Conservation (phyloP, 2,888 invertebrate genomes). For the Acronicta psi region DNA sequence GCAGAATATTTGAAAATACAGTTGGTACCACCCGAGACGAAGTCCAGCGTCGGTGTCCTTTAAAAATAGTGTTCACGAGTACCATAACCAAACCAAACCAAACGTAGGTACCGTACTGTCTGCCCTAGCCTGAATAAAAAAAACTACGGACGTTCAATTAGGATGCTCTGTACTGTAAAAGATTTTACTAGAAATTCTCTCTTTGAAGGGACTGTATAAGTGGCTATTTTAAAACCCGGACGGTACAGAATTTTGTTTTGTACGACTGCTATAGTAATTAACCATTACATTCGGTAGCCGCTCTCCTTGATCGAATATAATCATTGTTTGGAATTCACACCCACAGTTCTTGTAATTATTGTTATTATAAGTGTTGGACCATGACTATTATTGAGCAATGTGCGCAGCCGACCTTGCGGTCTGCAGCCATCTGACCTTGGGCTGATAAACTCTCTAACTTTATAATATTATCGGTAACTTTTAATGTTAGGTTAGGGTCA, state of each 20-base stretch:
- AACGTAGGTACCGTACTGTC: too few relatives aligned
- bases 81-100: too few relatives aligned
- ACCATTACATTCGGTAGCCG: not conserved
- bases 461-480: conserved; percentile 14
- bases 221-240: too few relatives aligned
- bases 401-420: conserved; percentile 47
- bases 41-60: too few relatives aligned
- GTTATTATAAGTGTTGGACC: conserved; percentile 53
- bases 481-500: conserved; percentile 15
- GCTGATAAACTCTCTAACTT: conserved; percentile 35
- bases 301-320: conserved; percentile 19
- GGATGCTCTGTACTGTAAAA: too few relatives aligned
- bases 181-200: too few relatives aligned
- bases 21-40: too few relatives aligned
- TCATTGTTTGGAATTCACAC: conserved; percentile 32
- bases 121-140: too few relatives aligned
- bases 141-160: too few relatives aligned
- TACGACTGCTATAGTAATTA: not conserved
- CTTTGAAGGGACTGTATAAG: too few relatives aligned
- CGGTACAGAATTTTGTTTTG: not conserved
- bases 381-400: conserved; percentile 57
- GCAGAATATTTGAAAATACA: too few relatives aligned
- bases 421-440: conserved; percentile 46
- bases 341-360: conserved; percentile 36
- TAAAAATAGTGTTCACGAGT: too few relatives aligned